Base-by-base conservation (phyloP, 2,113 vertebrate species). In the Phrynocephalus versicolor region DNA sequence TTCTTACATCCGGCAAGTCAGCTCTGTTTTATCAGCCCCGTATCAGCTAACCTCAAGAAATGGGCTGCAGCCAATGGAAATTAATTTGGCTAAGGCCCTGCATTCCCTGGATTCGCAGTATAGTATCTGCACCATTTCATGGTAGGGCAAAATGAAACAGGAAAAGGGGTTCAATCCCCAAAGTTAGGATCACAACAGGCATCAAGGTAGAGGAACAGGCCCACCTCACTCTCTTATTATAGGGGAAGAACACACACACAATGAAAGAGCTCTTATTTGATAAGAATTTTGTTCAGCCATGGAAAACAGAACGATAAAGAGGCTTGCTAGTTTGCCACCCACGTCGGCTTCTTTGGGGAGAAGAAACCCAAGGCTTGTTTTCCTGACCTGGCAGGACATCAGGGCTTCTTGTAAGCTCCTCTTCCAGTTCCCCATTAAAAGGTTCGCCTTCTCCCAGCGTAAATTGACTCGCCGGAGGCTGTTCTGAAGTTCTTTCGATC, bases 341-440 rank as follows among this genome's bases (percentile, higher is more conserved):
- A 30, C 55, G 67, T 19, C 0, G 72, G 60, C 67, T 75, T 3
- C 69, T 81, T 18, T 55, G 21, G 10, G 8, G 16, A 25, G 65
- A 16, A 23, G 2, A 10, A 55, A 35, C 14, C 6, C 1, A 3
- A 13, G 37, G 60, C 55, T 81, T 51, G 41, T 0, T 6, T 39
- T 84, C 74, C 0, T 45, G 58, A 99, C 98, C 98, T 98, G 97
- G 93, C 97, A 98, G 89, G 96, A 93, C 94, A 98, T 93, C 0
- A 99, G 96, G 0, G 95, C 96, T 18, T 83, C 69, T 10, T 95
- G 97, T 33, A 99, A 94, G 73, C 91, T 86, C 60, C 89, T 93
- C 93, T 96, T 97, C 97, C 98, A 98, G 92, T 62, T 91, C 89
- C 97, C 96, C 91, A 97, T 84, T 0, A 91, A 86, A 0, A 88